Evolutionary conservation across 2,797 vertebrate genomes (phyloP), one percentile per base, ranked within the genome.

Genomic region (Fistularia commersonii): DNA sequence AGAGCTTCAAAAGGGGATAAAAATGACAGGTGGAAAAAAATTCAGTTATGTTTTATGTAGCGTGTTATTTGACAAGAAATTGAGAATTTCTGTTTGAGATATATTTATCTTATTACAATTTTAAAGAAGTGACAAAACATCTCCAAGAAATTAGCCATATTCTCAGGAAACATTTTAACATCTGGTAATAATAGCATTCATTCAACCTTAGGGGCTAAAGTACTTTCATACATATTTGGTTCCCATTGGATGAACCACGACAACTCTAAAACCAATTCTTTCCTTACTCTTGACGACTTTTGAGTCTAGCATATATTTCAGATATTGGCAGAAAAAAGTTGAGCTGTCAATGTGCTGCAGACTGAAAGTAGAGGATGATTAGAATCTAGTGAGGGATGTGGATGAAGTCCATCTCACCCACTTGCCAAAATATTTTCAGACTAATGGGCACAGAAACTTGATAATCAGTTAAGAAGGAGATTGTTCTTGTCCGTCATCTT

Each of bases 401-500:
- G 61, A 72, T 76, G 70, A 87, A 81, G 79, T 82, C 41, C 42
- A 51, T 41, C 50, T 77, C 77, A 88, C 72, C 74, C 71, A 66
- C 49, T 66, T 66, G 57, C 72, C 68, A 53, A 52, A 76, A 81
- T 74, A 73, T 54, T 66, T 71, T 51, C 7, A 35, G 48, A 60
- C 66, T 51, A 72, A 66, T 34, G 23, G 61, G 52, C 69, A 63
- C 61, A 59, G 57, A 68, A 59, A 60, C 51, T 13, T 37, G 47
- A 66, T 56, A 51, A 40, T 46, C 38, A 57, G 37, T 39, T 23
- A 48, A 54, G 50, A 6, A 36, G 47, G 15, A 48, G 14, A 57
- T 35, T 32, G 45, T 45, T 47, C 10, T 31, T 23, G 51, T 61
- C 42, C 35, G 32, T 10, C 8, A 52, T 67, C 37, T 42, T 6